Percentiles rank a stretch among this genome's conserved stretches.
These are phyloP conservation scores for Oenanthe melanoleuca DNA, from an alignment of 2,113 vertebrate species.

Conservation along the genomic window DNA sequence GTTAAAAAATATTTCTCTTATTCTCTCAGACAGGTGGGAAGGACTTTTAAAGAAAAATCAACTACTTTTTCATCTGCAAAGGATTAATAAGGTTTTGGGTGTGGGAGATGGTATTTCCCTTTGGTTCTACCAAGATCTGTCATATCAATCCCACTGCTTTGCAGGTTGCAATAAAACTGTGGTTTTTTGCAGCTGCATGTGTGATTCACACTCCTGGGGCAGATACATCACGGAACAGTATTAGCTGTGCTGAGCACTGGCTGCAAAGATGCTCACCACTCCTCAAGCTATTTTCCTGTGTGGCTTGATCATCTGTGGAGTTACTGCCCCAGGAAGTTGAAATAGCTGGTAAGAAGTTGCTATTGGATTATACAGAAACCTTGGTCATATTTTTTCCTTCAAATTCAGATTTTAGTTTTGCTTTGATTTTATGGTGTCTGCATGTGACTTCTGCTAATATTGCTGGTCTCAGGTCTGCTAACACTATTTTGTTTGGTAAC, in stretches of 20 bases:
- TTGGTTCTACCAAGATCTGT: not conserved
- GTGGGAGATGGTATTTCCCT: not conserved
- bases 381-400: not conserved
- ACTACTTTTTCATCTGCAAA: slow-evolving; percentile 55
- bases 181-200: not conserved
- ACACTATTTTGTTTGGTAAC: not conserved
- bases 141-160: slow-evolving; percentile 5
- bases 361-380: not conserved
- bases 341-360: not conserved
- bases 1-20: slow-evolving; percentile 31
- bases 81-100: not conserved
- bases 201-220: not conserved
- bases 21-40: slow-evolving; percentile 45
- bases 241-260: not conserved
- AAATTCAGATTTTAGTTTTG: not conserved
- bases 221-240: not conserved
- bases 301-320: not conserved
- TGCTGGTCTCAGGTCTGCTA: not conserved
- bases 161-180: slow-evolving; percentile 21
- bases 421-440: slow-evolving; percentile 24
- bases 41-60: slow-evolving; percentile 50
- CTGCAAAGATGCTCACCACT: slow-evolving; percentile 1
- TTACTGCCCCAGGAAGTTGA: not conserved
- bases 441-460: not conserved
- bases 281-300: not conserved